These are phyloP conservation scores for Cynocephalus volans DNA, from an alignment of 2,113 vertebrate species.

Conservation along the genomic window DNA sequence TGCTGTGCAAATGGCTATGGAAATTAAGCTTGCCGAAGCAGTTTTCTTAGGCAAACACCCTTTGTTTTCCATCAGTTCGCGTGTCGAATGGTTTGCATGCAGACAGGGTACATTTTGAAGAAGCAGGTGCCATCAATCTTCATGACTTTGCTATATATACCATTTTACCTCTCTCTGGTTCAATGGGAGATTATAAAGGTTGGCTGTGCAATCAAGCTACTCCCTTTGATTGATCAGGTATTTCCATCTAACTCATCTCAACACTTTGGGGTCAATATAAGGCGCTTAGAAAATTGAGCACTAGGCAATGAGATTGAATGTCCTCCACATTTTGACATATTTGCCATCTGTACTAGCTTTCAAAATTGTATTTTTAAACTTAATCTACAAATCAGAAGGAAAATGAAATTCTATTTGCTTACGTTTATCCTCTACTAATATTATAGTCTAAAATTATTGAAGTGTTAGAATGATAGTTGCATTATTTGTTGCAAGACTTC, in stretches of 20 bases:
- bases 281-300: conserved; percentile 6
- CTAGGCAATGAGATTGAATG: conserved; percentile 48
- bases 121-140: conserved; percentile 90
- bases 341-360: conserved; percentile 12
- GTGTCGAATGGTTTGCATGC: conserved; percentile 90
- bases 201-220: conserved; percentile 91
- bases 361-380: conserved; percentile 54
- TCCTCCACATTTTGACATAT: conserved; percentile 61
- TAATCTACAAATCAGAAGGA: conserved; percentile 51
- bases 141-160: conserved; percentile 93
- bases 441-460: background rate
- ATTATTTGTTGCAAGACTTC: background rate
- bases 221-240: conserved; percentile 88
- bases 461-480: background rate
- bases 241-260: conserved; percentile 85
- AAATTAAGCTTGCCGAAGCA: conserved; percentile 88
- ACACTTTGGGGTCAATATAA: conserved; percentile 64
- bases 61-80: conserved; percentile 89
- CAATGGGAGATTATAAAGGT: conserved; percentile 89
- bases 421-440: background rate
- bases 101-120: conserved; percentile 86
- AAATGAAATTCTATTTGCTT: conserved; percentile 54
- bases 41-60: conserved; percentile 85
- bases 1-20: conserved; percentile 88
- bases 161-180: conserved; percentile 93